Evolutionary conservation across 2,888 invertebrate species (phyloP), one percentile per base, ranked within the genome.

Genomic region (Troilus luridus): DNA sequence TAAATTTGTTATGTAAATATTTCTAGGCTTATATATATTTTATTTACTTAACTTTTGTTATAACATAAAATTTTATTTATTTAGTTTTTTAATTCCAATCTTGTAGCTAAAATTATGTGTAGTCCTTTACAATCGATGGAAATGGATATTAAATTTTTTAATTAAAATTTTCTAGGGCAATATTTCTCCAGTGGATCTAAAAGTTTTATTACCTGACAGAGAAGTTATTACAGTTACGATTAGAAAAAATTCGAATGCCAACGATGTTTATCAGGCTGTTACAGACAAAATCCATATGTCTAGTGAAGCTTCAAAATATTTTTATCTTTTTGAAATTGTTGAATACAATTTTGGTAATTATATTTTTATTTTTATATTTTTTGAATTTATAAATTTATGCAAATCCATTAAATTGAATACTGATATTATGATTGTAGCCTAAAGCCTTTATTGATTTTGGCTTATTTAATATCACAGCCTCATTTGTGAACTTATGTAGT

Each of bases 301-400:
- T 91, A 96, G 96, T 92, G 96, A 97, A 92, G 96, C 97, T 92
- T 96, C 98, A 92, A 97, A 97, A 94, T 98, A 97, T 95, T 99
- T 99, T 95, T 98, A 98, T 94, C 95, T 99, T 90, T 99, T 99
- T 94, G 99, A 99, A 95, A 98, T 98, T 93, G 98, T 99, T 91
- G 99, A 99, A 94, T 98, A 98, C 94, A 98, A 98, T 95, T 99
- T 99, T 94, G 98, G 98, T 98, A 94, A 95, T 96, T 60, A 24
- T 77, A 41, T 58, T 58, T 14, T 64, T 14, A 54, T n/a, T 19
- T 58, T 41, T 41, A 1, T 41, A 41, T 41, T 41, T 41, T 41
- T 41, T 41, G 41, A 41, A 41, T 41, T 41, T 41, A 41, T 41
- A 41, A 41, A 41, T 41, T 41, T 41, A 41, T 41, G 41, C 5